These are phyloP conservation scores for Calephelis nemesis DNA, from an alignment of 1,140 invertebrate genomes.

Conservation along the genomic window DNA sequence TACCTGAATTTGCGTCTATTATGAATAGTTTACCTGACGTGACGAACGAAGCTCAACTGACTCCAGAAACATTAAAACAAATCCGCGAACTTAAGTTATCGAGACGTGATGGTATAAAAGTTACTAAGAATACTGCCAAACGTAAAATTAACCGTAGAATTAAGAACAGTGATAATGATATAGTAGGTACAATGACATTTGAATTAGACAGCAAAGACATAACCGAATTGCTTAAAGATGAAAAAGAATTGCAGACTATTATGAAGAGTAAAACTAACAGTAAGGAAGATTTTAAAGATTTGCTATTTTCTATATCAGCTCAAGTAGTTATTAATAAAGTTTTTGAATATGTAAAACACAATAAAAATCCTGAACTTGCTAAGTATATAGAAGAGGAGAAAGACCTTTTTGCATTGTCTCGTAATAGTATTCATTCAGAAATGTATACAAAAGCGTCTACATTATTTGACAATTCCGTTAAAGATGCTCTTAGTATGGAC, in stretches of 20 bases:
- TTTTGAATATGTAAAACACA: constrained; percentile 63
- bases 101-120: constrained; percentile 65
- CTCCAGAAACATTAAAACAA: constrained; percentile 71
- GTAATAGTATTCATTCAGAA: constrained; percentile 51
- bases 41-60: constrained; percentile 61
- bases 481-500: constrained; percentile 62
- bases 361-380: constrained; percentile 52
- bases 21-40: constrained; percentile 63
- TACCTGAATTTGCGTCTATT: constrained; percentile 66
- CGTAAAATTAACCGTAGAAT: constrained; percentile 58
- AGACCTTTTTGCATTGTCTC: constrained; percentile 41
- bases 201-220: constrained; percentile 60
- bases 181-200: constrained; percentile 40
- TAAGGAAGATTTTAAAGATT: constrained; percentile 61
- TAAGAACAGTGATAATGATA: constrained; percentile 49
- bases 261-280: constrained; percentile 52
- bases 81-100: constrained; percentile 65
- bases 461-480: constrained; percentile 63
- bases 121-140: constrained; percentile 67
- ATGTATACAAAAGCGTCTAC: constrained; percentile 57
- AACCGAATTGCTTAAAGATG: constrained; percentile 56
- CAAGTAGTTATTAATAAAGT: constrained; percentile 69
- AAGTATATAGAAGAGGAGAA: constrained; percentile 57
- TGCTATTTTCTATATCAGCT: constrained; percentile 60
- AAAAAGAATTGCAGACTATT: constrained; percentile 53